Conservation (phyloP, 2,797 vertebrate genomes). For the Diplodus sargus region DNA sequence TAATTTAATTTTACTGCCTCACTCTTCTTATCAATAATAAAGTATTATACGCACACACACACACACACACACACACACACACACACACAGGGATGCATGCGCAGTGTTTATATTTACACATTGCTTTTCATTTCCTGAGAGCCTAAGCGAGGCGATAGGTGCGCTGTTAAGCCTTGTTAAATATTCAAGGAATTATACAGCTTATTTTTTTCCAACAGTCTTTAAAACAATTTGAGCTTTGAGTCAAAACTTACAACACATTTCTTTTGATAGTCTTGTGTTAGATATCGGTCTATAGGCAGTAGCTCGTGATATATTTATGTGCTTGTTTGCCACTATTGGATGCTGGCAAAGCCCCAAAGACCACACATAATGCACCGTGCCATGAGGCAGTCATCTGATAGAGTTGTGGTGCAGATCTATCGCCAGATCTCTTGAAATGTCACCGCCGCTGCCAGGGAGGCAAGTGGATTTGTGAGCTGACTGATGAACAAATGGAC, state of each 20-base stretch:
- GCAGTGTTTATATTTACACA: constrained; percentile 58
- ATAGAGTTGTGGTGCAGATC: constrained; percentile 11
- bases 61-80: constrained; percentile 6
- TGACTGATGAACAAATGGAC: constrained; percentile 53
- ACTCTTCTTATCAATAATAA: constrained; percentile 39
- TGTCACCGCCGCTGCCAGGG: constrained; percentile 2
- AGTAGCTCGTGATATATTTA: not conserved
- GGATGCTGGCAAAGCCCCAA: not conserved
- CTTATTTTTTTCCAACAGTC: constrained; percentile 27
- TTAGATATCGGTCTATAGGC: not conserved
- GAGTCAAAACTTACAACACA: not conserved
- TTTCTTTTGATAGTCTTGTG: not conserved
- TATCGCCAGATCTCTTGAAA: constrained; percentile 5
- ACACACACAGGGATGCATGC: not conserved
- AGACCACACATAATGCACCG: constrained; percentile 2
- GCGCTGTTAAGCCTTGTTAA: constrained; percentile 43
- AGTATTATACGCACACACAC: not conserved
- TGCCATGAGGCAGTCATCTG: not conserved
- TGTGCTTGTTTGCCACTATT: not conserved
- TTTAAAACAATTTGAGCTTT: not conserved
- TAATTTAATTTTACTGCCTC: constrained; percentile 65
- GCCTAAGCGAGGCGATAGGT: constrained; percentile 15
- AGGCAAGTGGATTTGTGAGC: constrained; percentile 32
- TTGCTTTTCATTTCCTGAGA: constrained; percentile 72
- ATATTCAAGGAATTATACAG: constrained; percentile 50